phyloP scores from a whole-genome alignment of 2,113 vertebrate genomes.

The Lanius ludovicianus region DNA sequence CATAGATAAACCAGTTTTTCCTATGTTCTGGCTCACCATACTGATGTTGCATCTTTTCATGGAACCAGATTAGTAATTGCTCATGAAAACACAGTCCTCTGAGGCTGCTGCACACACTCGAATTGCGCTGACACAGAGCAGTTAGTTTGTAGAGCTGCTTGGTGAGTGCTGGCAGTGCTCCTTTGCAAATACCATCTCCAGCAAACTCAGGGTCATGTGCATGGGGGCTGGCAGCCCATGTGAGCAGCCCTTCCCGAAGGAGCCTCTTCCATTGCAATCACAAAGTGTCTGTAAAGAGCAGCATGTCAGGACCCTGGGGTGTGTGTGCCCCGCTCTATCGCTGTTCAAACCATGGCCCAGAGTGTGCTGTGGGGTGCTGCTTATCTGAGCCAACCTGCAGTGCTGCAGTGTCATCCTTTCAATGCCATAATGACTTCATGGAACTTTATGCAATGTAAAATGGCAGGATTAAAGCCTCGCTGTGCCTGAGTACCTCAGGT shows the following conservation, averaged over 20 bases:
- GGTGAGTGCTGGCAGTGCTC: constrained; percentile 9
- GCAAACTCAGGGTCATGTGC: neutral
- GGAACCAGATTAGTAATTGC: neutral
- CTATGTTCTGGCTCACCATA: neutral
- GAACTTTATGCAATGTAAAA: neutral
- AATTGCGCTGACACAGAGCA: neutral
- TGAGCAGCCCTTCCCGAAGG: neutral
- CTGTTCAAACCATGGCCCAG: neutral
- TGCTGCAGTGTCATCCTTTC: neutral
- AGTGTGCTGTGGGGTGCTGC: neutral
- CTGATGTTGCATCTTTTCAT: neutral
- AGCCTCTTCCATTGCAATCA: neutral
- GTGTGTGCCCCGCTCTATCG: neutral
- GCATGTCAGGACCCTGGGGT: neutral
- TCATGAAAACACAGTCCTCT: neutral
- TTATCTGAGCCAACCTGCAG: neutral
- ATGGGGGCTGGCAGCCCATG: neutral
- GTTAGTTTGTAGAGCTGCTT: neutral
- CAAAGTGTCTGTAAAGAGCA: neutral
- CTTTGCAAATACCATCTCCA: constrained; percentile 22
- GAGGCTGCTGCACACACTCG: neutral
- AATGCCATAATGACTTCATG: neutral
- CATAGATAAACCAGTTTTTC: neutral
- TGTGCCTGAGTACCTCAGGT: neutral
- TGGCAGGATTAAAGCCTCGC: neutral